Base-by-base conservation (phyloP, 2,888 invertebrate genomes). In the Endotricha flammealis region DNA sequence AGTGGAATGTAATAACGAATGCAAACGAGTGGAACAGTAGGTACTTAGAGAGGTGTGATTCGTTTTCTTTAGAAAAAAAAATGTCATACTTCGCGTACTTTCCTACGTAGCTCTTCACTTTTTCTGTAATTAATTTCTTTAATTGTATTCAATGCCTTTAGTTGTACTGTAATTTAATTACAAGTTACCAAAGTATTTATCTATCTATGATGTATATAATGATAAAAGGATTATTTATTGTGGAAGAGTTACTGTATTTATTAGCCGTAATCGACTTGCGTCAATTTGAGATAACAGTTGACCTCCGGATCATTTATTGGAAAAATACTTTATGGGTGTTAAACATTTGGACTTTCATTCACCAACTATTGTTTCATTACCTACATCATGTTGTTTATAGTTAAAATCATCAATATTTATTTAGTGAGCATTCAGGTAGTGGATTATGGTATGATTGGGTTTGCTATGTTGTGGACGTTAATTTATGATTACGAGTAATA, bases 171-270 rank as follows among this genome's bases (percentile, higher is more conserved):
- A 68, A 70, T 69, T 63, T 77, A 70, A 64, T 74, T 57, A 64
- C 67, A 65, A 73, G 80, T 79, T 80, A 82, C 81, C 81, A 83
- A 82, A 81, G 81, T 78, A 70, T 73, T 71, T 67, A 68, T 57
- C 43, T 42, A 46, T 54, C 38, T 54, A 41, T 52, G 46, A 38
- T 52, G 48, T 63, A 53, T 46, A 51, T 51, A 48, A 54, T 41
- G 29, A 38, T 36, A 37, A 39, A 33, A 33, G 28, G 22, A 13
- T 29, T 46, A 45, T 48, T 48, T 48, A 50, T 46, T 46, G 42
- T 48, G 37, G 48, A 41, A 38, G 36, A 38, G 46, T 44, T 11
- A 39, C 36, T 40, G 36, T 46, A 42, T 42, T 38, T 29, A 23
- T 31, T 36, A 46, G 47, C 34, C 31, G 36, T 32, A 30, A 38